Percentiles rank a stretch among this genome's conserved stretches.
Evolutionary conservation across 2,888 invertebrate species (phyloP).

Genomic region (Tuberolachnus salignus): DNA sequence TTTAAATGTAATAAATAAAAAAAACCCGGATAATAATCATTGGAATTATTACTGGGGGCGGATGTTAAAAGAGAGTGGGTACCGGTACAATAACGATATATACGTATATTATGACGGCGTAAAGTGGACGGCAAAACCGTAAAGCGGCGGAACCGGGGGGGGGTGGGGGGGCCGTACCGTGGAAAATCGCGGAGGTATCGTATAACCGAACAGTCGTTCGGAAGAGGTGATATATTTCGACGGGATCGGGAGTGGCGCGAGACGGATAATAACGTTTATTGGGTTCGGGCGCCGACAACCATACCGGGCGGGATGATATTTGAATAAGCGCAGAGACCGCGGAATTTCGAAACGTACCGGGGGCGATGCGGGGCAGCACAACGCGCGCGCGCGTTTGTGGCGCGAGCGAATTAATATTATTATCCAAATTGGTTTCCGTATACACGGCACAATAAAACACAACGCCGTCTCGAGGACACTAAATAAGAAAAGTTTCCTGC

Average conservation of each 20-base stretch:
- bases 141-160: too few relatives aligned
- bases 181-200: background rate
- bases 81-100: too few relatives aligned
- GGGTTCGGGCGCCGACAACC: background rate
- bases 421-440: slow-evolving; percentile 48
- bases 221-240: background rate
- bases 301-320: slow-evolving; percentile 16
- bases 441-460: slow-evolving; percentile 38
- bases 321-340: slow-evolving; percentile 1
- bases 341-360: slow-evolving; percentile 14
- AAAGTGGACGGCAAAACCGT: background rate
- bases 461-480: slow-evolving; percentile 46
- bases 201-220: slow-evolving; percentile 23
- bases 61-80: too few relatives aligned
- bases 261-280: slow-evolving; percentile 6
- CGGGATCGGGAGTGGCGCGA: background rate
- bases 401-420: slow-evolving; percentile 45
- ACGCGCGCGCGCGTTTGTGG: background rate
- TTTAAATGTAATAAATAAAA: too few relatives aligned
- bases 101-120: too few relatives aligned
- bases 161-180: too few relatives aligned
- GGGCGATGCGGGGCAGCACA: too few relatives aligned
- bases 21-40: too few relatives aligned
- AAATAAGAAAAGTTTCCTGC: slow-evolving; percentile 53
- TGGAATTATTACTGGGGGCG: too few relatives aligned